A percentile compares a stretch with the other conserved stretches of the same genome.
phyloP scores from a whole-genome alignment of 2,888 invertebrate species.

The Scaptomyza tumidula region DNA sequence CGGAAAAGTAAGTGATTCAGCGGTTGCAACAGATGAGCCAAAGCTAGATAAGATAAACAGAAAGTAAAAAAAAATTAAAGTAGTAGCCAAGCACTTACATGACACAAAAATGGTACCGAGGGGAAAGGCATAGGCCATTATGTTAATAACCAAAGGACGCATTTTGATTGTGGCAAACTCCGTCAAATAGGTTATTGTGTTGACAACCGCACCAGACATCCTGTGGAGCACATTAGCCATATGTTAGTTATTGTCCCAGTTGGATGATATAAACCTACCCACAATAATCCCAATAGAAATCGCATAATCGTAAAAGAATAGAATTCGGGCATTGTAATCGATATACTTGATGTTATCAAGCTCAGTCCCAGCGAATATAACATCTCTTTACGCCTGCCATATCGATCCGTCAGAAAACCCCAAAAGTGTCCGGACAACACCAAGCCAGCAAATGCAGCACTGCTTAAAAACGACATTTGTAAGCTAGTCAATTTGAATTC shows the following conservation, averaged over 20 bases:
- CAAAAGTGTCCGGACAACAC: conserved; percentile 27
- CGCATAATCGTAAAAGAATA: conserved; percentile 13
- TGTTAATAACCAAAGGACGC: conserved; percentile 39
- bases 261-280: conserved; percentile 13
- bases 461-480: neutral
- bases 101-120: conserved; percentile 27
- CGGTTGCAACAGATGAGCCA: conserved; percentile 13
- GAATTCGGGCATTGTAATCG: conserved; percentile 37
- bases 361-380: conserved; percentile 8
- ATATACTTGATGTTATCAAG: conserved; percentile 1
- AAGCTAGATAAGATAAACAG: neutral
- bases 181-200: conserved; percentile 40
- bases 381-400: conserved; percentile 32
- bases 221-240: conserved; percentile 13
- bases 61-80: too few species aligned
- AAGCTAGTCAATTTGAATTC: conserved; percentile 11
- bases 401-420: conserved; percentile 36
- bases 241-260: neutral
- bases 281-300: conserved; percentile 36
- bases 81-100: conserved; percentile 20
- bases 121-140: conserved; percentile 17
- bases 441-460: conserved; percentile 31
- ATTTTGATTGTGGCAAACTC: conserved; percentile 24
- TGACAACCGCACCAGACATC: conserved; percentile 16
- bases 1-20: neutral